phyloP scores from a whole-genome alignment of 2,797 vertebrate species.

The Manis javanica region DNA sequence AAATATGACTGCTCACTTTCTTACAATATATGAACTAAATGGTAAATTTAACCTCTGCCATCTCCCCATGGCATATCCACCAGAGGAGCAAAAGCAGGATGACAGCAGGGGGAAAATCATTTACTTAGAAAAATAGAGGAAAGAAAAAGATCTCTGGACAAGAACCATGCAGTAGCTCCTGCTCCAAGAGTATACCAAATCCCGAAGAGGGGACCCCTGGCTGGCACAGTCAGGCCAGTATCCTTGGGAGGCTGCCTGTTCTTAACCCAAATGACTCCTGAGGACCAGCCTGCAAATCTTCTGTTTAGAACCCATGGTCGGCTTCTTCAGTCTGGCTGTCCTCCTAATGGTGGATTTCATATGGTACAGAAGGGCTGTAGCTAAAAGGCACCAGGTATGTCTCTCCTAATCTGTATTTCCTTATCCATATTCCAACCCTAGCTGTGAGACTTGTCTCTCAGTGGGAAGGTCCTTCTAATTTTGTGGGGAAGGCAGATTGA shows the following conservation, averaged over 20 bases:
- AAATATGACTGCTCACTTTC: background rate
- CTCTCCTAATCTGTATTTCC: background rate
- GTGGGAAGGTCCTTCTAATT: background rate
- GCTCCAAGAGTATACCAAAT: background rate
- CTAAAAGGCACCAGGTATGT: accelerated
- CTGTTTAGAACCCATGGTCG: background rate
- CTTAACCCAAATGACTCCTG: background rate
- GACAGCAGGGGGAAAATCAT: background rate
- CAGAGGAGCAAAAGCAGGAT: background rate
- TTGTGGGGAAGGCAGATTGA: background rate
- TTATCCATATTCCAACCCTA: background rate
- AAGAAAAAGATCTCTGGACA: background rate
- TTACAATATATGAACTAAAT: background rate
- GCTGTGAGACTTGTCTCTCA: background rate
- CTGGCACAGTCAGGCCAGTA: background rate
- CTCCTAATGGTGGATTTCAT: background rate
- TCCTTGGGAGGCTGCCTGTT: background rate
- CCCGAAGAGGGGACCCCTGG: background rate
- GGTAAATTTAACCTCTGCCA: background rate
- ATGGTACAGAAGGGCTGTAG: background rate
- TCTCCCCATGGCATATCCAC: background rate
- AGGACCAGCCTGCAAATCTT: background rate
- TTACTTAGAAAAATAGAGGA: conserved; percentile 12
- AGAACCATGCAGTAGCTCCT: background rate
- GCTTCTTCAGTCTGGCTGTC: background rate